Percentiles rank a stretch among this genome's conserved stretches.
These are phyloP conservation scores for Chascanopsetta lugubris DNA, from an alignment of 2,113 vertebrate genomes.

Conservation along the genomic window DNA sequence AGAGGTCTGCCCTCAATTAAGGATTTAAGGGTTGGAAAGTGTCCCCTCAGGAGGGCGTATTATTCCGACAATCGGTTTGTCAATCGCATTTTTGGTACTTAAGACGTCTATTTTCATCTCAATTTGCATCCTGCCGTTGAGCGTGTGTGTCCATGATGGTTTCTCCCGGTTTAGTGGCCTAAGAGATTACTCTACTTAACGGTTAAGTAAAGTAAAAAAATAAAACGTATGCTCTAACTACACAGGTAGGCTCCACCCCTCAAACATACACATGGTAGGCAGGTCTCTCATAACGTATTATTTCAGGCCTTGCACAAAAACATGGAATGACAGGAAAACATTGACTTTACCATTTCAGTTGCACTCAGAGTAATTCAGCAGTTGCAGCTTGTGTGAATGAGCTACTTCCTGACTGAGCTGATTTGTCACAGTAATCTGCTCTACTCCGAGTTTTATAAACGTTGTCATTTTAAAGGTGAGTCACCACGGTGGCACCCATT, in stretches of 20 bases:
- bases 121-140: not conserved
- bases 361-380: not conserved
- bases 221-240: too few relatives aligned
- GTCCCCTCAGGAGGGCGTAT: slow-evolving; percentile 16
- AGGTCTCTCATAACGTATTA: too few relatives aligned
- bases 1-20: slow-evolving; percentile 25
- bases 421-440: not conserved
- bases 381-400: too few relatives aligned
- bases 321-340: too few relatives aligned
- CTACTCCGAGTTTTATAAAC: not conserved
- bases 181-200: not conserved
- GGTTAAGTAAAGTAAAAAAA: too few relatives aligned
- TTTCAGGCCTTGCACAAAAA: too few relatives aligned
- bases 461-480: slow-evolving; percentile 13
- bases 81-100: not conserved
- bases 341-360: too few relatives aligned
- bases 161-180: not conserved
- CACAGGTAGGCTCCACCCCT: too few relatives aligned
- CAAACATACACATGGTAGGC: too few relatives aligned
- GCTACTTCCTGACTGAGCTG: too few relatives aligned
- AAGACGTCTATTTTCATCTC: slow-evolving; percentile 30
- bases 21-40: slow-evolving; percentile 37
- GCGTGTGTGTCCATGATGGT: not conserved
- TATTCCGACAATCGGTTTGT: slow-evolving; percentile 34
- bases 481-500: slow-evolving; percentile 15